These are phyloP conservation scores for Dallia pectoralis DNA, from an alignment of 2,797 vertebrate genomes.

Conservation along the genomic window DNA sequence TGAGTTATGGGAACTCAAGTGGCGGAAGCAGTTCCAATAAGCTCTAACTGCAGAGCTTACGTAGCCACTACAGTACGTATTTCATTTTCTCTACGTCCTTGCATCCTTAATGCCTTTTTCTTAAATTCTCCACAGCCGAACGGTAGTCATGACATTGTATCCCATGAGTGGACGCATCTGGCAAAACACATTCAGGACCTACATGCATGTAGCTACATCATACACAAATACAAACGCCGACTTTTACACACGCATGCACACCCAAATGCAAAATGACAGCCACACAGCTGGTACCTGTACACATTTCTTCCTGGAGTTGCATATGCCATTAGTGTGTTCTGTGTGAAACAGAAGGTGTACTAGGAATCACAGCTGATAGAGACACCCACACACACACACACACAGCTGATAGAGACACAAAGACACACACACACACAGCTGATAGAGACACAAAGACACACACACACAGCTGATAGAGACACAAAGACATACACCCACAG, in stretches of 20 bases:
- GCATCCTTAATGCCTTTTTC: background rate
- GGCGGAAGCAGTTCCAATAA: background rate
- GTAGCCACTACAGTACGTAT: background rate
- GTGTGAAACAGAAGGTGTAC: conserved; percentile 38
- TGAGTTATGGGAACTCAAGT: background rate
- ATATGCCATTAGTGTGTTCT: conserved; percentile 31
- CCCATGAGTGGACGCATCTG: background rate
- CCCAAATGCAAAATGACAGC: background rate
- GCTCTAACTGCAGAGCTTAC: background rate
- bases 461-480: too few relatives aligned
- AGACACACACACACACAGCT: background rate
- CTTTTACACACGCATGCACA: background rate
- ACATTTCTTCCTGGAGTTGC: conserved; percentile 28
- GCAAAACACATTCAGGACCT: background rate
- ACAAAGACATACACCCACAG: too few relatives aligned
- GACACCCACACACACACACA: conserved; percentile 3
- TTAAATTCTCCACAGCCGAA: background rate
- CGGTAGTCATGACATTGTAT: background rate
- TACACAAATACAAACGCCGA: background rate
- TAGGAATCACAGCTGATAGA: conserved; percentile 17
- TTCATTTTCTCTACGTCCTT: background rate
- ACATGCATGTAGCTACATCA: conserved; percentile 7
- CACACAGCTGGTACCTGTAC: conserved; percentile 6
- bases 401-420: background rate
- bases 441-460: conserved; percentile 3